These are phyloP conservation scores for Julus scanicus DNA, from an alignment of 2,888 invertebrate species.

Conservation along the genomic window DNA sequence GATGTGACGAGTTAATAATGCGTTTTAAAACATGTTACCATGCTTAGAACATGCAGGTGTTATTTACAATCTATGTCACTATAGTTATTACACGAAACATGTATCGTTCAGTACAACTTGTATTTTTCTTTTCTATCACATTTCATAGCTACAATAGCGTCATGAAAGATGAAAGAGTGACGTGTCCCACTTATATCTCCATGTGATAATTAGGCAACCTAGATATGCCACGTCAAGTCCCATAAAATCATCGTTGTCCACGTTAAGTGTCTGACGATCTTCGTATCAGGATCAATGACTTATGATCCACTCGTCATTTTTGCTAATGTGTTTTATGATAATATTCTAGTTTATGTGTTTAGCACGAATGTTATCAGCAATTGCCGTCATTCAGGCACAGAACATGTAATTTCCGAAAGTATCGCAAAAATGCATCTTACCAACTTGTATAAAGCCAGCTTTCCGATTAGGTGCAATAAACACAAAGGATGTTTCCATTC, in stretches of 20 bases:
- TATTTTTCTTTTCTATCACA: not conserved
- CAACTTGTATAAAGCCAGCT: not conserved
- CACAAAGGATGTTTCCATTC: not conserved
- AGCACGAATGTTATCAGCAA: not conserved
- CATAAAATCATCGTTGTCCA: conserved; percentile 31
- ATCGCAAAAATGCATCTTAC: not conserved
- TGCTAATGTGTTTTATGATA: conserved; percentile 39
- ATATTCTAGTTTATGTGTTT: conserved; percentile 2
- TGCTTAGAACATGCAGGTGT: not conserved
- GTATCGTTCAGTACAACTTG: not conserved
- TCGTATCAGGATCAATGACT: not conserved
- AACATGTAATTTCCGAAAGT: not conserved
- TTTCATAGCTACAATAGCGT: not conserved
- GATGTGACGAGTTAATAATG: too few relatives aligned
- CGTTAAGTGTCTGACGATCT: not conserved
- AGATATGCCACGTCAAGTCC: conserved; percentile 12
- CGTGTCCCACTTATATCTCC: not conserved
- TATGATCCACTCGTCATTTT: conserved; percentile 11
- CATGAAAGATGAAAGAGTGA: conserved; percentile 4
- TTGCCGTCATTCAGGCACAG: not conserved
- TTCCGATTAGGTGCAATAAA: not conserved
- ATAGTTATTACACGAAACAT: not conserved
- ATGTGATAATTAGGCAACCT: conserved; percentile 8
- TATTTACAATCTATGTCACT: not conserved
- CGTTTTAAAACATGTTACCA: not conserved